These are phyloP conservation scores for Zosterops japonicus DNA, from an alignment of 2,113 vertebrate genomes.

Conservation along the genomic window DNA sequence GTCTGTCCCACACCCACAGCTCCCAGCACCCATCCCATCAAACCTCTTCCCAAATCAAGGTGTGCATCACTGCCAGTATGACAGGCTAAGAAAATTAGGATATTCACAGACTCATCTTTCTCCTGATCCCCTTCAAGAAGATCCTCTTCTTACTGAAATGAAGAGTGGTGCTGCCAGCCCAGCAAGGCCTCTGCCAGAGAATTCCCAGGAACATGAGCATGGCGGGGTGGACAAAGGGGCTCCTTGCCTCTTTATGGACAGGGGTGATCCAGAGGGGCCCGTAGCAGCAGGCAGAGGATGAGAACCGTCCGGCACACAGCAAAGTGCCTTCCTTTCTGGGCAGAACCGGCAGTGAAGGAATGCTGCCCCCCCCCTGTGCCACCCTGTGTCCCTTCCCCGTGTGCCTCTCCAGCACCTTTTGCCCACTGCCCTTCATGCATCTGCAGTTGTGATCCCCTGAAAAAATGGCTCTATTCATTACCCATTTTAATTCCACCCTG, in stretches of 20 bases:
- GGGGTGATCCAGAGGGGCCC: rapidly evolving
- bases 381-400: not conserved
- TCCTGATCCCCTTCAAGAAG: not conserved
- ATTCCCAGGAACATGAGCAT: not conserved
- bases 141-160: not conserved
- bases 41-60: not conserved
- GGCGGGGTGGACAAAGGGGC: not conserved
- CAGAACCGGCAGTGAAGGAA: not conserved
- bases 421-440: not conserved
- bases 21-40: not conserved
- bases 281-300: not conserved
- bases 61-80: not conserved
- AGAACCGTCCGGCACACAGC: not conserved
- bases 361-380: not conserved
- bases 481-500: not conserved
- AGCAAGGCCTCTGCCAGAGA: not conserved
- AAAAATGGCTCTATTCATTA: constrained; percentile 49
- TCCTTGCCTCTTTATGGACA: not conserved
- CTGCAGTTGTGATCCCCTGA: not conserved
- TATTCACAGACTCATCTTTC: not conserved
- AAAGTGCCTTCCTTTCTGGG: not conserved
- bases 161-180: not conserved
- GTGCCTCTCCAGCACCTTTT: not conserved
- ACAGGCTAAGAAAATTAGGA: not conserved
- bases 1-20: not conserved